Percentiles rank a stretch among this genome's conserved stretches.
These are phyloP conservation scores for Scleropages formosus DNA, from an alignment of 2,797 vertebrate genomes.

Conservation along the genomic window DNA sequence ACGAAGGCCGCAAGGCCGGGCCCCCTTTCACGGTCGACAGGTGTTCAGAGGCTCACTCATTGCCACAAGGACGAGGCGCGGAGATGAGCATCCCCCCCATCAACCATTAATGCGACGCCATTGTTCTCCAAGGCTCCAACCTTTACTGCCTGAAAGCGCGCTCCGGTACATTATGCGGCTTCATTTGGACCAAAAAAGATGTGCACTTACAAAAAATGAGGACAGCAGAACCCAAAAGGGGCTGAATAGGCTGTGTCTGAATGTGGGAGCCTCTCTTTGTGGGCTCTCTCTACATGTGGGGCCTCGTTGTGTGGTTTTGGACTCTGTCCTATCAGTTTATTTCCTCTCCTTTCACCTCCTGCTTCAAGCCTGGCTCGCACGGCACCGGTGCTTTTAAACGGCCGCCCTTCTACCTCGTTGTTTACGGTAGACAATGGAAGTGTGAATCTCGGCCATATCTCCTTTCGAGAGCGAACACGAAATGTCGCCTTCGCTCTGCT, in stretches of 20 bases:
- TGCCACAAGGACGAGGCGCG: not conserved
- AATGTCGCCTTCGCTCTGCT: not conserved
- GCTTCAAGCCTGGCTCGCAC: not conserved
- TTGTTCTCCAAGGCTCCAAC: slow-evolving; percentile 12
- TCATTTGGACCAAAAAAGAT: not conserved
- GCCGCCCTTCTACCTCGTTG: not conserved
- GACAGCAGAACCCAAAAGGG: not conserved
- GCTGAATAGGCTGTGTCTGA: not conserved
- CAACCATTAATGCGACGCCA: not conserved
- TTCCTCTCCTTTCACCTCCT: not conserved
- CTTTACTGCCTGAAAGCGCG: slow-evolving; percentile 9
- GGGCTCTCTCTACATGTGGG: not conserved
- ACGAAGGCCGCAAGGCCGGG: no score
- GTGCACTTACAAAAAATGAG: not conserved
- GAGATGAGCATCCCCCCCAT: not conserved
- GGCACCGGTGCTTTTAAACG: not conserved
- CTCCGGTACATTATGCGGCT: not conserved
- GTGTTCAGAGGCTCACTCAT: not conserved
- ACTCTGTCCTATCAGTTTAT: not conserved
- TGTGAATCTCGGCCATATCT: not conserved
- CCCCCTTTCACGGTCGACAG: not conserved
- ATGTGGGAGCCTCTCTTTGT: not conserved
- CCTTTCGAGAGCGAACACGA: not conserved
- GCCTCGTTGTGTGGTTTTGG: not conserved
- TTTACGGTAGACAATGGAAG: not conserved